Conservation (phyloP, 1,140 invertebrate species). For the Goniozus legneri region DNA sequence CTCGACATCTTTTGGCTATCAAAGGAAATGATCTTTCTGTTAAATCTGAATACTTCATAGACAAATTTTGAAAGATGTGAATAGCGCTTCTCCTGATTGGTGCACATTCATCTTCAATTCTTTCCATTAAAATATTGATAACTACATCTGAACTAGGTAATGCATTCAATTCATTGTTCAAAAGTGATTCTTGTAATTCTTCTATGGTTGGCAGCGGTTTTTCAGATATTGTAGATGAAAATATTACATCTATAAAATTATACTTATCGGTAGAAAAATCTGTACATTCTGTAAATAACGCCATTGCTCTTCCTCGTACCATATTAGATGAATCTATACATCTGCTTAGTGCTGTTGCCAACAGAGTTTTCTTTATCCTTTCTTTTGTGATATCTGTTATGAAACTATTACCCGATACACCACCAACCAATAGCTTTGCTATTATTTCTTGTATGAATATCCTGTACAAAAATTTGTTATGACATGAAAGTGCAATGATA, state of each 20-base stretch:
- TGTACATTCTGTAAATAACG: conserved; percentile 53
- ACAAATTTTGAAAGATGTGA: conserved; percentile 48
- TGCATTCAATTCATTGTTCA: conserved; percentile 24
- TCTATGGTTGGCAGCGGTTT: conserved; percentile 24
- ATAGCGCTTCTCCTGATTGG: conserved; percentile 59
- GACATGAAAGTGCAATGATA: conserved; percentile 54
- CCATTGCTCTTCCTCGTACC: conserved; percentile 60
- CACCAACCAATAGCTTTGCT: conserved; percentile 48
- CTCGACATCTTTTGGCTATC: conserved; percentile 56
- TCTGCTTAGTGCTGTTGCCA: conserved; percentile 53
- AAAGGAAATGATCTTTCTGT: conserved; percentile 26
- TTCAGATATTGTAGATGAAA: conserved; percentile 35
- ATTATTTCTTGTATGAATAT: conserved; percentile 60
- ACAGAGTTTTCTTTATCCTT: conserved; percentile 45
- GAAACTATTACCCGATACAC: conserved; percentile 18
- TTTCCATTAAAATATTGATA: conserved; percentile 50
- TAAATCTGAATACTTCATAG: conserved; percentile 18
- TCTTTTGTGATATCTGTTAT: conserved; percentile 1
- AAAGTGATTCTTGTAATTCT: conserved; percentile 24
- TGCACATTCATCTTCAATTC: conserved; percentile 59
- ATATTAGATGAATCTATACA: conserved; percentile 58
- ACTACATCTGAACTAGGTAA: conserved; percentile 44
- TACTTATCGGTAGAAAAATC: conserved; percentile 40
- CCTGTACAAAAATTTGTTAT: conserved; percentile 52
- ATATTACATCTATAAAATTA: conserved; percentile 49